phyloP scores from a whole-genome alignment of 1,140 invertebrate genomes.

The Hyposmocoma kahamanoa region DNA sequence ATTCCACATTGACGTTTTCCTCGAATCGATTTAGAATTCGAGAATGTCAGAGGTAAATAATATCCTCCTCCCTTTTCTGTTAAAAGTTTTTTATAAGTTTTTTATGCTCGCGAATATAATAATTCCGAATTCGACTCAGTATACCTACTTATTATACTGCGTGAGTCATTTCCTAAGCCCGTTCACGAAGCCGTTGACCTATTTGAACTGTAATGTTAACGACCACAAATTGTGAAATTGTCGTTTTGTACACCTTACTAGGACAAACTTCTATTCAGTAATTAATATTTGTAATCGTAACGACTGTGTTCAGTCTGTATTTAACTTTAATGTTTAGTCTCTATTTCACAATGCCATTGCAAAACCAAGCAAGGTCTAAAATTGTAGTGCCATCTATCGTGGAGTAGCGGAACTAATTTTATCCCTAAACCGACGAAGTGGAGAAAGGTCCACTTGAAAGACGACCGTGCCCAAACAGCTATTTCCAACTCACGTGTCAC shows the following conservation, averaged over 20 bases:
- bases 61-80: too few species aligned
- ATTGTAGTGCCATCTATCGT: slow-evolving; percentile 49
- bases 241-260: too few species aligned
- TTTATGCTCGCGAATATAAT: not conserved
- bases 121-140: not conserved
- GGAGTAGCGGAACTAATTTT: slow-evolving; percentile 30
- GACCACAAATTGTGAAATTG: too few species aligned
- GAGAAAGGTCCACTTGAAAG: slow-evolving; percentile 34
- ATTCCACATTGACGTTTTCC: too few species aligned
- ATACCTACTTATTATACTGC: not conserved
- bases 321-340: too few species aligned
- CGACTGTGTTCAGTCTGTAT: too few species aligned
- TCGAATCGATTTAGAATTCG: too few species aligned
- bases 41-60: too few species aligned
- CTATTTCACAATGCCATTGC: too few species aligned
- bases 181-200: slow-evolving; percentile 3
- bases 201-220: not conserved
- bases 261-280: too few species aligned
- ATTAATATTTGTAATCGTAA: too few species aligned
- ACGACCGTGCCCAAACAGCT: slow-evolving; percentile 31
- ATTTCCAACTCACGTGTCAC: slow-evolving; percentile 50
- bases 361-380: too few species aligned
- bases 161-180: slow-evolving; percentile 1
- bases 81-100: not conserved
- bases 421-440: slow-evolving; percentile 11